Percentiles rank a stretch among this genome's conserved stretches.
These are phyloP conservation scores for Catharus bicknelli DNA, from an alignment of 2,113 vertebrate species.

Conservation along the genomic window DNA sequence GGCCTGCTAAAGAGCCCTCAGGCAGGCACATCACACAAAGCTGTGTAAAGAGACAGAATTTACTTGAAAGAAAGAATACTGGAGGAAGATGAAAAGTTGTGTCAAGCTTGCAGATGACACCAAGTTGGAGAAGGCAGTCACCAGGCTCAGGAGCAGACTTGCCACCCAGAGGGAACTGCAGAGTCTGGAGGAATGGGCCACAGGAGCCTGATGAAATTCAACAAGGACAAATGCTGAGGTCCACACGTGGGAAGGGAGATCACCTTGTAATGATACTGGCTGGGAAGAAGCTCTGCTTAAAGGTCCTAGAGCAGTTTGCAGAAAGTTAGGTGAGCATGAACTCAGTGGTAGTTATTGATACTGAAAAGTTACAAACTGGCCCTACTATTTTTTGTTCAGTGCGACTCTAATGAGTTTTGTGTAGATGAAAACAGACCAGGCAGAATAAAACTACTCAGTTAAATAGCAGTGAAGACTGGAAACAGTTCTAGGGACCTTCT, in stretches of 20 bases:
- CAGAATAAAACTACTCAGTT: neutral
- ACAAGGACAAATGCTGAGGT: neutral
- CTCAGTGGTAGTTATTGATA: neutral
- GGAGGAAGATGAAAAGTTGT: neutral
- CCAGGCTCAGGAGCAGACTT: neutral
- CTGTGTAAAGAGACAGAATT: neutral
- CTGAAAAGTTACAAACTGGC: neutral
- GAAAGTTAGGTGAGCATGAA: neutral
- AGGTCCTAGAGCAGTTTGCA: neutral
- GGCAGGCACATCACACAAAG: neutral
- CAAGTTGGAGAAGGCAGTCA: neutral
- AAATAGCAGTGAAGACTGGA: neutral
- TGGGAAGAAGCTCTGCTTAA: neutral
- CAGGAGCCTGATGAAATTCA: neutral
- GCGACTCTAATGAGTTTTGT: neutral
- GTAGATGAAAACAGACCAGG: neutral
- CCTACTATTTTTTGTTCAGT: neutral
- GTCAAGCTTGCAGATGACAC: neutral
- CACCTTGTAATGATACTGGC: rapidly evolving
- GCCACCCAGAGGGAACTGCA: neutral
- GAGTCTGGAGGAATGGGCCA: neutral
- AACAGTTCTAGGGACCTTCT: neutral
- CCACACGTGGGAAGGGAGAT: neutral
- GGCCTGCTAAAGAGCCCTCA: neutral
- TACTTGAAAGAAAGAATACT: neutral